phyloP scores from a whole-genome alignment of 1,140 invertebrate species.

The Gryllus bimaculatus region DNA sequence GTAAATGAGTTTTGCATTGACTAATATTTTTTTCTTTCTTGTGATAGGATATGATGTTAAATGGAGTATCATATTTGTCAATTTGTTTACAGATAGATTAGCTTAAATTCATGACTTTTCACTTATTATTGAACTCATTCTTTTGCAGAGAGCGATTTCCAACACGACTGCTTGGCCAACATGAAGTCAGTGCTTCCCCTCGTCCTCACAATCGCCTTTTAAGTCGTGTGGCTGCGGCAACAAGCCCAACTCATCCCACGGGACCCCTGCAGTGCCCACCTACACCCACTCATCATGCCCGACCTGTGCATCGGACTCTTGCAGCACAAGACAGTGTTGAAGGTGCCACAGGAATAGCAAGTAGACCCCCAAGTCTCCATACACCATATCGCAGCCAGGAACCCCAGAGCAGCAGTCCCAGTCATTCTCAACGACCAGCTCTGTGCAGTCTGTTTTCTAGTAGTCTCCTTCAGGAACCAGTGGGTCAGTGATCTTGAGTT shows the following conservation, averaged over 20 bases:
- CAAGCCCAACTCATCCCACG: constrained; percentile 10
- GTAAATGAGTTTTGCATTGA: too few species aligned
- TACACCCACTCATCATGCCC: constrained; percentile 70
- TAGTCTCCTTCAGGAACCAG: not conserved
- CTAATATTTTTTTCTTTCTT: too few species aligned
- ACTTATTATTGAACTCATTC: not conserved
- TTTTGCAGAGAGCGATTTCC: constrained; percentile 26
- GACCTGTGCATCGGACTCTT: constrained; percentile 7
- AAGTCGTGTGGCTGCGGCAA: constrained; percentile 12
- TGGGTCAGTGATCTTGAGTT: not conserved
- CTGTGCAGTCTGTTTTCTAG: not conserved
- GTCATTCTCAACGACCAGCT: not conserved
- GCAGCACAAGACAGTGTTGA: not conserved
- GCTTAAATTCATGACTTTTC: too few species aligned
- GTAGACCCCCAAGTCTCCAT: not conserved
- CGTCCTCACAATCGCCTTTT: constrained; percentile 12
- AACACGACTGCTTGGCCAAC: constrained; percentile 24
- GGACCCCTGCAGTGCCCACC: constrained; percentile 55
- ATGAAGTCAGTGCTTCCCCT: constrained; percentile 7
- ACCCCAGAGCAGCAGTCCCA: not conserved
- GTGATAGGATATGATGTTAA: too few species aligned
- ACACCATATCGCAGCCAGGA: not conserved
- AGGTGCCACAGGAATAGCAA: not conserved
- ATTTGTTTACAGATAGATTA: too few species aligned
- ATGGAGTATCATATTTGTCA: too few species aligned